Percentiles rank a stretch among this genome's conserved stretches.
phyloP scores from a whole-genome alignment of 2,113 vertebrate genomes.

The Nothobranchius furzeri region DNA sequence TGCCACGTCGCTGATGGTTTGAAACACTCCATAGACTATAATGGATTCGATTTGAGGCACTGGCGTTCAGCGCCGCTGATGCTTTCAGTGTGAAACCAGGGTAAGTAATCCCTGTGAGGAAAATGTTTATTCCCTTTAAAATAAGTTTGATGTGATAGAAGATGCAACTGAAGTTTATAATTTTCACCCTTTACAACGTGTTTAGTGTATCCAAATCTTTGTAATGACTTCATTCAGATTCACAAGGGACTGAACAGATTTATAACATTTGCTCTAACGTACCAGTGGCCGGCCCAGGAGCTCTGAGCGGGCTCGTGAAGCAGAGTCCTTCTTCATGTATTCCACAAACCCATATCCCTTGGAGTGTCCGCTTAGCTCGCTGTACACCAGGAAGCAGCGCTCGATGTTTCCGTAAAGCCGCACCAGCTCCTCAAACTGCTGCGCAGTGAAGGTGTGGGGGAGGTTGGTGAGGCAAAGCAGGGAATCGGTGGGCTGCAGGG shows the following conservation, averaged over 20 bases:
- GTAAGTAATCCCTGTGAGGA: neutral
- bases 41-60: too few relatives aligned
- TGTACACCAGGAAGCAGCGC: constrained; percentile 95
- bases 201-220: neutral
- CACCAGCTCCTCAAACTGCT: constrained; percentile 93
- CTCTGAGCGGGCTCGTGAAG: constrained; percentile 91
- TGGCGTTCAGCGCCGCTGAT: too few relatives aligned
- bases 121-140: neutral
- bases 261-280: constrained; percentile 19
- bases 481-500: constrained; percentile 94
- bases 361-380: constrained; percentile 87
- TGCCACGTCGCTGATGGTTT: too few relatives aligned
- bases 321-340: constrained; percentile 99
- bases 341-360: constrained; percentile 99
- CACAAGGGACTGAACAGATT: neutral
- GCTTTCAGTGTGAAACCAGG: too few relatives aligned
- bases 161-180: neutral
- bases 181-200: neutral
- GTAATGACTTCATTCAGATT: neutral
- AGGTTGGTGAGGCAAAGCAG: constrained; percentile 95
- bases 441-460: constrained; percentile 82
- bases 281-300: constrained; percentile 87
- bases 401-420: constrained; percentile 93
- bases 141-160: neutral
- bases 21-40: too few relatives aligned